phyloP scores from a whole-genome alignment of 2,797 vertebrate species.

The Micropoecilia bifurca region DNA sequence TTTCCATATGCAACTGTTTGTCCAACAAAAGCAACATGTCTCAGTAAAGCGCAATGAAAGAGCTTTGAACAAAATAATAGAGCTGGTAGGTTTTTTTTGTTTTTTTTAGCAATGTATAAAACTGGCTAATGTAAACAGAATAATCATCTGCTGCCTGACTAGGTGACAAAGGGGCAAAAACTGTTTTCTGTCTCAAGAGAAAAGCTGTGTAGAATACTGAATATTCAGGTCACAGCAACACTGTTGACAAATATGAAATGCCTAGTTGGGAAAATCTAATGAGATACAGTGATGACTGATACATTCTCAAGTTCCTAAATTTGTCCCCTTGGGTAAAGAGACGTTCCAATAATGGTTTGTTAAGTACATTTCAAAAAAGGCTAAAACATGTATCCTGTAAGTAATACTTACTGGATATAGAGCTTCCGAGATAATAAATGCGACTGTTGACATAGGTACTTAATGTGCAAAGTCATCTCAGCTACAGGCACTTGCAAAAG shows the following conservation, averaged over 20 bases:
- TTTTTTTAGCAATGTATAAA: background rate
- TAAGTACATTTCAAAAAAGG: background rate
- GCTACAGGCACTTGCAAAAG: too few relatives aligned
- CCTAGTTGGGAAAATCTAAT: background rate
- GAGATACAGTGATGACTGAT: background rate
- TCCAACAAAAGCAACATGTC: constrained; percentile 3
- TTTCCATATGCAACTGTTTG: constrained; percentile 16
- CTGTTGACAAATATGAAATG: background rate
- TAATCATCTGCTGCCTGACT: background rate
- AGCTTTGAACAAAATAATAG: background rate
- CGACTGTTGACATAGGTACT: background rate
- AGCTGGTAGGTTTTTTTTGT: background rate
- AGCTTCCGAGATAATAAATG: background rate
- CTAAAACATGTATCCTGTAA: background rate
- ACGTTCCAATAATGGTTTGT: background rate
- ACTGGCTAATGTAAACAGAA: background rate
- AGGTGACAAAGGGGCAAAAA: background rate
- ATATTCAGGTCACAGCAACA: background rate
- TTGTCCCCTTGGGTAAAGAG: background rate
- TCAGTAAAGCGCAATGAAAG: background rate
- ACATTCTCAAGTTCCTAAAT: background rate
- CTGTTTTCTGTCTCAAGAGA: background rate
- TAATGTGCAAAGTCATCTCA: background rate
- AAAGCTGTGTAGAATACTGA: constrained; percentile 1
- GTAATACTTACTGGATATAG: background rate